These are phyloP conservation scores for Dendrophyllia cribrosa DNA, from an alignment of 64 coral and sea anemone genomes.

Conservation along the genomic window DNA sequence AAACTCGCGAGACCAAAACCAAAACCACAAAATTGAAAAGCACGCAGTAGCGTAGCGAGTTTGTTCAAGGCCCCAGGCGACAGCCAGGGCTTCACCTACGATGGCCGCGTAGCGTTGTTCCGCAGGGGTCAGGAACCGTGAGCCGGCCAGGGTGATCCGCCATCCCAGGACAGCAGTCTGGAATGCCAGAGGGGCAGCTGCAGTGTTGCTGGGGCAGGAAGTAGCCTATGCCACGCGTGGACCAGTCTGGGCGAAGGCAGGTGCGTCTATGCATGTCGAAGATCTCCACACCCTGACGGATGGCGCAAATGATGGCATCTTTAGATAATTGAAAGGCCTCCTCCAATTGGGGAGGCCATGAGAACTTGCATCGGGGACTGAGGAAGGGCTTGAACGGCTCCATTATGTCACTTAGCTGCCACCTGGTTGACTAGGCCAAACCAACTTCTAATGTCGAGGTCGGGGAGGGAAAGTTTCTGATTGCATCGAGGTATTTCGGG, in stretches of 20 bases:
- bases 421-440: constrained; percentile 63
- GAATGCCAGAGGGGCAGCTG: not conserved
- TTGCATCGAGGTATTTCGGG: constrained; percentile 22
- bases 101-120: constrained; percentile 59
- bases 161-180: constrained; percentile 41
- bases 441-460: constrained; percentile 26
- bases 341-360: constrained; percentile 25
- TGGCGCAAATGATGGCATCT: constrained; percentile 29
- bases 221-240: constrained; percentile 38
- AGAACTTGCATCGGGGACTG: constrained; percentile 49
- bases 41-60: too few relatives aligned
- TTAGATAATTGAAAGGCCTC: constrained; percentile 12
- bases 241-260: constrained; percentile 51
- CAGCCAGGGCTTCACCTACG: constrained; percentile 52
- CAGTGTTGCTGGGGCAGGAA: constrained; percentile 61
- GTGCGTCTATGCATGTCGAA: constrained; percentile 40
- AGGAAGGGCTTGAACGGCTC: constrained; percentile 54
- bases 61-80: constrained; percentile 46
- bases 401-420: constrained; percentile 32
- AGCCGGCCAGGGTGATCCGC: constrained; percentile 43
- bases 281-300: constrained; percentile 33
- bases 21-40: too few relatives aligned
- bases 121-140: constrained; percentile 19
- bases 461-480: constrained; percentile 25
- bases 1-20: too few relatives aligned